phyloP scores from a whole-genome alignment of 2,797 vertebrate species.

The Streptopelia turtur region DNA sequence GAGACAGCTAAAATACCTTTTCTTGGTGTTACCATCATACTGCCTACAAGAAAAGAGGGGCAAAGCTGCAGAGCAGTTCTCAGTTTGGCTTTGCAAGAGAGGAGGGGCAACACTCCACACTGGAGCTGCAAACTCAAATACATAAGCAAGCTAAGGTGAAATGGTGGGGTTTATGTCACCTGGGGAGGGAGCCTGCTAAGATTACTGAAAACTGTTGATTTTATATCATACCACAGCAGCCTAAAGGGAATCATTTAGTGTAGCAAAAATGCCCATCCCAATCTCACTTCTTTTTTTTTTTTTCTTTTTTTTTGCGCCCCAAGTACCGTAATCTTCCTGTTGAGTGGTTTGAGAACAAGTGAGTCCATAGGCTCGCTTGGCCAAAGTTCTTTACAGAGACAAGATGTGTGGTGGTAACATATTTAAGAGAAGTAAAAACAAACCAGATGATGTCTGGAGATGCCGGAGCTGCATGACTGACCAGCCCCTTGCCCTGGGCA shows the following conservation, averaged over 20 bases:
- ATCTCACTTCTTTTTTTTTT: not conserved
- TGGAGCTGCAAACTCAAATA: not conserved
- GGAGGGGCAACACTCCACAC: accelerated
- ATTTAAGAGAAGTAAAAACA: not conserved
- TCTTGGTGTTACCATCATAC: not conserved
- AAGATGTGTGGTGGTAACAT: not conserved
- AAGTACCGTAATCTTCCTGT: not conserved
- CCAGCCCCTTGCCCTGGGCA: not conserved
- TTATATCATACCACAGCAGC: not conserved
- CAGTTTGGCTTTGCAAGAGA: not conserved
- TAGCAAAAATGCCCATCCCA: not conserved
- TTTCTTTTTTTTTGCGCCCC: not conserved
- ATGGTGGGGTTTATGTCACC: not conserved
- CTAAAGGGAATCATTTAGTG: not conserved
- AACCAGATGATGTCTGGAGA: not conserved
- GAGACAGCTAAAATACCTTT: not conserved
- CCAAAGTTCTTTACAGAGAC: not conserved
- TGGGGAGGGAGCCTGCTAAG: not conserved
- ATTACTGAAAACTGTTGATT: not conserved
- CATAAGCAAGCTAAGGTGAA: not conserved
- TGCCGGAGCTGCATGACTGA: not conserved
- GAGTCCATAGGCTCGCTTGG: not conserved
- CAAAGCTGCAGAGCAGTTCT: not conserved
- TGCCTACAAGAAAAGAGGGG: not conserved
- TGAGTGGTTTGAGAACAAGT: not conserved